Base-by-base conservation (phyloP, 2,888 invertebrate species). In the Zootermopsis nevadensis region DNA sequence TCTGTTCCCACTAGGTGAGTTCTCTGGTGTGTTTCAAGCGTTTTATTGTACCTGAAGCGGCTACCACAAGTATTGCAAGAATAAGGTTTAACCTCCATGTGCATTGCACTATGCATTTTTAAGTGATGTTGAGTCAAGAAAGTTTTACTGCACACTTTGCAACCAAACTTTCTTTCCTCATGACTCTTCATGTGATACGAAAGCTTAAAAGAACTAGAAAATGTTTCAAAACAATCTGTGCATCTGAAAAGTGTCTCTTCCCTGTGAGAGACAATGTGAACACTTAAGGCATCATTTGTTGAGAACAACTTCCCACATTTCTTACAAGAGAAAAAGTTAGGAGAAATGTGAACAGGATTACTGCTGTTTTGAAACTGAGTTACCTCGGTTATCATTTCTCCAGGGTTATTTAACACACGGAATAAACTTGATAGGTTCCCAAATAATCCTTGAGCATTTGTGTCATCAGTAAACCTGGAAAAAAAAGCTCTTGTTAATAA, bases 201-300 rank as follows among this genome's bases (percentile, higher is more conserved):
- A 22, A 81, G 53, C 35, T 81, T 81, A 35, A 81, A 81, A 22
- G 81, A 81, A 31, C 74, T 81, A 35, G 81, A 24, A 72, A 81
- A 81, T 10, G 81, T 81, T 48, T 81, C 81, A n/a, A n/a, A 72
- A 72, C 81, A 81, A 24, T 81, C 74, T 19, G 72, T 15, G 69
- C 81, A 81, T 53, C 48, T 35, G n/a, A 81, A 81, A 31, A 27
- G 35, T 7, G 42, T 12, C n/a, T 81, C 81, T 42, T 38, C 69
- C 67, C 69, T 42, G 27, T 69, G 81, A 24, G 69, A 12, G 30
- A 35, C 30, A 19, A 42, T 38, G 33, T 81, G 81, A 22, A 12
- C 30, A n/a, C 38, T 3, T 31, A 81, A 31, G 22, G 67, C 33
- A 22, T 42, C 42, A 38, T 69, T 69, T 6, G 81, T 33, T 24